Evolutionary conservation across 2,888 invertebrate genomes (phyloP), one percentile per base, ranked within the genome.

Genomic region (Rhopalosiphum nymphaeae): DNA sequence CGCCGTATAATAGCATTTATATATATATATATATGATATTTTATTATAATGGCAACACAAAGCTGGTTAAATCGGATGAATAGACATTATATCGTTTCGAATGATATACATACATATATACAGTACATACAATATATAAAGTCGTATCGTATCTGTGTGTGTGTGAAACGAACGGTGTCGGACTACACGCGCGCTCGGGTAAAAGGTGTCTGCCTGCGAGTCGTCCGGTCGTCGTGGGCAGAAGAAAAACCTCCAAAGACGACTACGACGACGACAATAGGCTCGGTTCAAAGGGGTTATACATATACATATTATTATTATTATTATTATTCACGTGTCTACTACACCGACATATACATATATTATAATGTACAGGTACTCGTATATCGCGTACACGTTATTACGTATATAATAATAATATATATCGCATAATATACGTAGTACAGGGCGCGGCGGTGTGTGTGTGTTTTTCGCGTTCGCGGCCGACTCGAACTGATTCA

Each of bases 61-160:
- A 89, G 92, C 92, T 93, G 93, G 93, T 93, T 93, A 93, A 93
- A 93, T 93, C 89, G 89, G 46, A 93, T 93, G 93, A 93, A 93
- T 93, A 93, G 93, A 89, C 93, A 93, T 89, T 93, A 86, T 57
- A 85, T 85, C 91, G 85, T 85, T 91, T 84, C 78, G 93, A 93
- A 89, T 46, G 53, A 56, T 21, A 89, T 78, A 53, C 9, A 67
- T 5, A 29, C 0, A 53, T n/a, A 87, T 46, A 86, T 29, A 46
- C 2, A 9, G 46, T 49, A 87, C n/a, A 87, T n/a, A 78, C 21
- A 36, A 78, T 21, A 21, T 36, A 78, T 78, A 78, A 78, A 78
- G 5, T 21, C 78, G 36, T 53, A 53, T 78, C 5, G 49, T 49
- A 49, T 87, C 29, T 46, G 36, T 61, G 87, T 46, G 57, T 61